Conservation (phyloP, 2,113 vertebrate species). For the Xyrauchen texanus region DNA sequence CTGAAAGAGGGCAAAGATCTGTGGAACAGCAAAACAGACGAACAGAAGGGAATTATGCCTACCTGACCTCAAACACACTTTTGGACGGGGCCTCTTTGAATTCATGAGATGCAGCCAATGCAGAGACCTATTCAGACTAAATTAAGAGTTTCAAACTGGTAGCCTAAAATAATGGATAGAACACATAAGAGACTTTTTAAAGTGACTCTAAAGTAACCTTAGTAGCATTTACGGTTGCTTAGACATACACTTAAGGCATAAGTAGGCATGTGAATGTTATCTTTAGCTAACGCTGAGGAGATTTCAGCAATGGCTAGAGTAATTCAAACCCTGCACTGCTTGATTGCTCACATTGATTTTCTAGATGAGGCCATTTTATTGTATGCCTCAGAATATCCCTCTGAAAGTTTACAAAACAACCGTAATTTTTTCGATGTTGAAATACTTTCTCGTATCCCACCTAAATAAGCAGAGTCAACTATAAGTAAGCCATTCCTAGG, state of each 20-base stretch:
- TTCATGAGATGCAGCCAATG: background rate
- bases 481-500: too few relatives aligned
- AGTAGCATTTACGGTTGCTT: too few relatives aligned
- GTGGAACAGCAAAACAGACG: constrained; percentile 2
- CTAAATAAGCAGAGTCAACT: too few relatives aligned
- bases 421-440: too few relatives aligned
- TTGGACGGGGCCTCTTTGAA: background rate
- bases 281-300: constrained; percentile 26
- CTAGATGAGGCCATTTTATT: background rate
- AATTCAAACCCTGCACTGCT: constrained; percentile 32
- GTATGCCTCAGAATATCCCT: too few relatives aligned
- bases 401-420: too few relatives aligned
- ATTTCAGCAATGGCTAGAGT: constrained; percentile 29
- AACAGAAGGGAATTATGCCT: constrained; percentile 19
- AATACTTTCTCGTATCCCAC: too few relatives aligned
- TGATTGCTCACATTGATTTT: constrained; percentile 7
- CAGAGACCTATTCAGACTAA: background rate
- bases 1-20: constrained; percentile 8
- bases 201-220: too few relatives aligned
- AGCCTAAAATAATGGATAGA: constrained; percentile 12
- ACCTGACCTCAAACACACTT: constrained; percentile 11
- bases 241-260: background rate
- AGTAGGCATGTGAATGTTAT: constrained; percentile 34
- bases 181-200: constrained; percentile 22
- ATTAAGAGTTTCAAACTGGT: background rate